Base-by-base conservation (phyloP, 2,888 invertebrate species). In the Drosophila fulvimacula region DNA sequence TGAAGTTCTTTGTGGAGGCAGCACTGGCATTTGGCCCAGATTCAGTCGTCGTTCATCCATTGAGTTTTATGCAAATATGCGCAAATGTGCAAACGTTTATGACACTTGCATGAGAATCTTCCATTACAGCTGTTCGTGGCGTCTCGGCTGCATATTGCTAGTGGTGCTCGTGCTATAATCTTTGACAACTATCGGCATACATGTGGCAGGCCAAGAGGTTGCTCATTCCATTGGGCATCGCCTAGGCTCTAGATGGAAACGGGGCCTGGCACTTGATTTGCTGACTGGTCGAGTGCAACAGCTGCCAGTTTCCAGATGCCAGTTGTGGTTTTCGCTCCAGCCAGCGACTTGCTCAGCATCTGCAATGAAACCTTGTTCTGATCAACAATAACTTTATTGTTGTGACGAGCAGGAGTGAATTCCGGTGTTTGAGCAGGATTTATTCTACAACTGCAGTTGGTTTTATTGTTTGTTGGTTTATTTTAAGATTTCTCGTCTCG, bases 141-240 rank as follows among this genome's bases (percentile, higher is more conserved):
- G 66, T 59, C 63, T 53, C 69, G 55, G 73, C 60, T 58, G 70
- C 57, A 24, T 44, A 30, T 72, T 55, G 52, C 39, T 58, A 59
- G 59, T 46, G 65, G 59, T 58, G 65, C 62, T 79, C 67, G 86
- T 85, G 88, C 85, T 88, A 88, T 88, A 88, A 83, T 88, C 88
- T 82, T 86, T 85, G 88, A 83, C 88, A 88, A 85, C 86, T 83
- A 83, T 83, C 78, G 82, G 86, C 86, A 83, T 87, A 87, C 88
- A 79, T 73, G 72, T 63, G 76, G 79, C 79, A 73, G 49, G 61
- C 69, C 39, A 52, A 44, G 51, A 58, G 46, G 27, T 46, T 49
- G 42, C 36, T 30, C 38, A 15, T 7, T 44, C 39, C 41, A 24
- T 34, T 41, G 9, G 27, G 19, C 13, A 41, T 13, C n/a, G 5